Conservation (phyloP, 2,113 vertebrate genomes). For the Hirundichthys speculiger region DNA sequence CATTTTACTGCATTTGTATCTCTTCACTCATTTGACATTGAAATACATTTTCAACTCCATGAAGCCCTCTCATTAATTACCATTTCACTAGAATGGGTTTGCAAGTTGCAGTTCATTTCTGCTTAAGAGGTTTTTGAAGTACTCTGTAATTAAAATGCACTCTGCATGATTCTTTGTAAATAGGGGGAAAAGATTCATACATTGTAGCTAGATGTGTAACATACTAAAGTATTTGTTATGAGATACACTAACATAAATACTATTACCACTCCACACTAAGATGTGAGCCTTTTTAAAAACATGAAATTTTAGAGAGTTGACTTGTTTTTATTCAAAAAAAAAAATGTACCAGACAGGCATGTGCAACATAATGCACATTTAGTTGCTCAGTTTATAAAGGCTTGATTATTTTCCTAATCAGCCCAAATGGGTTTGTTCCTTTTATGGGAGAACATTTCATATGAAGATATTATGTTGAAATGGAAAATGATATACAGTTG, state of each 20-base stretch:
- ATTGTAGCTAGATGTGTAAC: conserved; percentile 39
- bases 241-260: not conserved
- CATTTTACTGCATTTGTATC: conserved; percentile 9
- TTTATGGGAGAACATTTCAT: no score
- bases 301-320: no score
- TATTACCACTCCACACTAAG: no score
- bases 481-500: no score
- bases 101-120: conserved; percentile 63
- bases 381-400: no score
- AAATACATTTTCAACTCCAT: conserved; percentile 54
- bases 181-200: conserved; percentile 47
- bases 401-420: no score
- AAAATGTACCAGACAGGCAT: no score
- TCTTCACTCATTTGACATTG: conserved; percentile 27
- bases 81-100: conserved; percentile 64
- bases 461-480: no score
- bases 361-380: no score
- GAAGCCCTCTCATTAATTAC: conserved; percentile 64
- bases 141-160: conserved; percentile 72
- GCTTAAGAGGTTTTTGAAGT: conserved; percentile 71
- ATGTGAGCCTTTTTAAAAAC: no score
- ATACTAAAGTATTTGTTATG: conserved; percentile 5
- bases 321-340: no score
- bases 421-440: no score
- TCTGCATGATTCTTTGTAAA: conserved; percentile 55